Conservation (phyloP, 2,113 vertebrate species). For the Hyla sarda region DNA sequence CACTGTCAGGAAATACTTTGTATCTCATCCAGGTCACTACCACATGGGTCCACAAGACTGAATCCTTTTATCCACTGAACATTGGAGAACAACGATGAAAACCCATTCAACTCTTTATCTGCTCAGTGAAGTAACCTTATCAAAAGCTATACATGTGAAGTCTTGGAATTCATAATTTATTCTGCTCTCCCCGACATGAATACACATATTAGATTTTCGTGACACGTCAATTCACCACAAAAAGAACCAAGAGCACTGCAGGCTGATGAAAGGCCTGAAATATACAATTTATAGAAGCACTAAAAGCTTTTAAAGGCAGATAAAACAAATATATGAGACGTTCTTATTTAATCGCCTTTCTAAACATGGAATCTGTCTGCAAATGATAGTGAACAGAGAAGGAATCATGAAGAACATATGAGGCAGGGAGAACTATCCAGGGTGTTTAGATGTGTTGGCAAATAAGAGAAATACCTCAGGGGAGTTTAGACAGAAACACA, state of each 20-base stretch:
- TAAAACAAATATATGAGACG: conserved; percentile 53
- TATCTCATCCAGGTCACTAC: background rate
- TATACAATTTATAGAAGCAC: conserved; percentile 57
- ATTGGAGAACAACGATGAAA: background rate
- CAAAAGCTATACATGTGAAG: conserved; percentile 16
- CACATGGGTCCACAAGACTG: conserved; percentile 4
- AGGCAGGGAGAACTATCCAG: conserved; percentile 32
- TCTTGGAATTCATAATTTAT: background rate
- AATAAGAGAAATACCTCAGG: conserved; percentile 37
- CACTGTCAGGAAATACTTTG: background rate
- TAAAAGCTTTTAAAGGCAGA: conserved; percentile 56
- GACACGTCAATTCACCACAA: conserved; percentile 6
- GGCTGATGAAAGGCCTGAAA: conserved; percentile 46
- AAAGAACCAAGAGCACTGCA: background rate
- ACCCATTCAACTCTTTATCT: background rate
- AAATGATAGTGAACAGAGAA: conserved; percentile 46
- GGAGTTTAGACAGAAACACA: conserved; percentile 46
- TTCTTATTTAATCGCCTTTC: conserved; percentile 50
- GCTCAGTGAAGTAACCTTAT: conserved; percentile 21
- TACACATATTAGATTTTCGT: background rate
- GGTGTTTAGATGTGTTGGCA: conserved; percentile 51
- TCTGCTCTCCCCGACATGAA: background rate
- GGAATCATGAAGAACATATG: conserved; percentile 54
- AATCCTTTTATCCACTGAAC: background rate
- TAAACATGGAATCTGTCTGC: conserved; percentile 52